Conservation (phyloP, 2,113 vertebrate species). For the Ciconia stormi region DNA sequence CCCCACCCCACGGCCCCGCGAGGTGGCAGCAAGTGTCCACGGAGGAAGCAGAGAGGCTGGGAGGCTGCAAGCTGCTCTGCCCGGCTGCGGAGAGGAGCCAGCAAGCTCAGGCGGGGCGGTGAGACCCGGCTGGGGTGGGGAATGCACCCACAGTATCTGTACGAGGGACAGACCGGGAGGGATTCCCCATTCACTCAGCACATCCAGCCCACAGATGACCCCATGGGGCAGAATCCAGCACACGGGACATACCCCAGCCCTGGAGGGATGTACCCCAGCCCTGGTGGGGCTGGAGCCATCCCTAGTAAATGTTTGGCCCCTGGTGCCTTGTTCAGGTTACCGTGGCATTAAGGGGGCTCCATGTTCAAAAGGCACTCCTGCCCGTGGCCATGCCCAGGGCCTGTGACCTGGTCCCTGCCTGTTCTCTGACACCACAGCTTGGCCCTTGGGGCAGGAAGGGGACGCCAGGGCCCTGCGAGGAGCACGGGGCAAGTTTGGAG, state of each 20-base stretch:
- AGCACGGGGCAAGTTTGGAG: rapidly evolving
- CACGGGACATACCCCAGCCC: not conserved
- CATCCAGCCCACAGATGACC: too few species aligned
- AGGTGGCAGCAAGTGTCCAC: not conserved
- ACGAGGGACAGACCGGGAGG: not conserved
- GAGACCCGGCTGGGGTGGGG: too few species aligned
- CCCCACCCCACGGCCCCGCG: not conserved
- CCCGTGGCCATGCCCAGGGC: not conserved
- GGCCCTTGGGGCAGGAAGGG: not conserved
- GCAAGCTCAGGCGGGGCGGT: too few species aligned
- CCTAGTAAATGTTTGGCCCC: not conserved
- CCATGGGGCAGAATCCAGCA: not conserved
- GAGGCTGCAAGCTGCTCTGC: not conserved
- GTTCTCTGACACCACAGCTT: not conserved
- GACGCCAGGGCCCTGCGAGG: not conserved
- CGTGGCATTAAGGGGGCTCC: too few species aligned
- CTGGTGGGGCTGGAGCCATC: too few species aligned
- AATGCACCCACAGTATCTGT: not conserved
- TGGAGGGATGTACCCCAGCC: too few species aligned
- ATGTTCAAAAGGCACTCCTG: not conserved
- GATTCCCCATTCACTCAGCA: not conserved
- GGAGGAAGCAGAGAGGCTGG: not conserved
- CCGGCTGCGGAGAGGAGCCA: not conserved
- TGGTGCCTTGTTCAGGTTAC: not conserved
- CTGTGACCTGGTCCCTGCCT: too few species aligned